phyloP scores from a whole-genome alignment of 2,797 vertebrate genomes.

The Catostomus latipinnis region DNA sequence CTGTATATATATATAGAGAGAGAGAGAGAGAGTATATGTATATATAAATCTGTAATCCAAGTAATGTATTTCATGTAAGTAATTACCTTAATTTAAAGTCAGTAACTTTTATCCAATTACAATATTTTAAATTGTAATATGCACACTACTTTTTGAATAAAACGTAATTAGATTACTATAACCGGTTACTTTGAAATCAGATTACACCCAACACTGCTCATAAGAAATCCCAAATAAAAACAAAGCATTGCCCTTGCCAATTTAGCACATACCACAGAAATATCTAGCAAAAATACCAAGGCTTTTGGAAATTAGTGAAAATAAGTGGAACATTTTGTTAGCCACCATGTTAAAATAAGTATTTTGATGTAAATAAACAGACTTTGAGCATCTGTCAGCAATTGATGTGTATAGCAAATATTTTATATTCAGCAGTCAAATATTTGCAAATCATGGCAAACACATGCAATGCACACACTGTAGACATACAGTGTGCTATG shows the following conservation, averaged over 20 bases:
- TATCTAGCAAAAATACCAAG: neutral
- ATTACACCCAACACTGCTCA: neutral
- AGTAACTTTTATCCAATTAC: too few species aligned
- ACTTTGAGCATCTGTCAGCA: constrained; percentile 37
- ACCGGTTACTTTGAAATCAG: too few species aligned
- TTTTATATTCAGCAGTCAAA: constrained; percentile 34
- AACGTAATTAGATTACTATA: too few species aligned
- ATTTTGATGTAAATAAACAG: constrained; percentile 16
- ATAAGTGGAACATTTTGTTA: neutral
- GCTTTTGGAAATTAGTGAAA: neutral
- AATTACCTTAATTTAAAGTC: too few species aligned
- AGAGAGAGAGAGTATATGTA: too few species aligned
- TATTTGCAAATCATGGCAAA: constrained; percentile 34
- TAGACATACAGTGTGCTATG: constrained; percentile 33
- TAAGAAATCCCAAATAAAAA: constrained; percentile 23
- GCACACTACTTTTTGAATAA: too few species aligned
- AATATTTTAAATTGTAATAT: too few species aligned
- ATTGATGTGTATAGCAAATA: constrained; percentile 40
- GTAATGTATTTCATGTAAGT: too few species aligned
- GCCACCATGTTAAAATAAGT: neutral
- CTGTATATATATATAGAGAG: too few species aligned
- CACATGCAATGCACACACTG: constrained; percentile 13
- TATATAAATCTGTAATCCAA: too few species aligned
- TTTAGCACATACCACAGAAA: neutral
- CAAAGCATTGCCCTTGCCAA: neutral